Evolutionary conservation across 2,113 vertebrate species (phyloP).

Genomic region (Rhizomys pruinosus): DNA sequence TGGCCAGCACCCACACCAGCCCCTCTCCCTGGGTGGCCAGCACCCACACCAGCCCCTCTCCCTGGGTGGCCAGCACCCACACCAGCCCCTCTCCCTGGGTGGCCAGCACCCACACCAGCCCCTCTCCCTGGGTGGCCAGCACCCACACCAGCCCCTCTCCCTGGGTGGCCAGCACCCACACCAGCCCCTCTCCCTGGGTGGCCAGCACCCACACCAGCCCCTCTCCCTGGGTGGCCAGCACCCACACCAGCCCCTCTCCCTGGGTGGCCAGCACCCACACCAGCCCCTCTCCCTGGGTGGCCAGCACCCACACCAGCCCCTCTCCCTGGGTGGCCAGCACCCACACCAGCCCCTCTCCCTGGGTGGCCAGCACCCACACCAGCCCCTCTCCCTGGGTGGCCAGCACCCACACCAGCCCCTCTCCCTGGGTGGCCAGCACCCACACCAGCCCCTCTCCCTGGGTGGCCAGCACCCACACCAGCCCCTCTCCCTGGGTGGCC

Average conservation of each 20-base stretch:
- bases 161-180: not conserved
- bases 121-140: not conserved
- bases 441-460: not conserved
- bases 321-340: too few relatives aligned
- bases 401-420: not conserved
- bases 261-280: not conserved
- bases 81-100: not conserved
- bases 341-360: not conserved
- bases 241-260: not conserved
- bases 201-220: not conserved
- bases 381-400: not conserved
- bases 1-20: not conserved
- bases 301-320: not conserved
- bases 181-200: not conserved
- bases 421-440: too few relatives aligned
- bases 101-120: not conserved
- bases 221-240: not conserved
- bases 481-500: not conserved
- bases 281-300: not conserved
- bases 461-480: not conserved
- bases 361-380: not conserved
- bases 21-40: not conserved
- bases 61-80: not conserved
- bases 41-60: not conserved
- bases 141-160: not conserved